Evolutionary conservation across 2,888 invertebrate genomes (phyloP), one percentile per base, ranked within the genome.

Genomic region (Sepioteuthis lessoniana): DNA sequence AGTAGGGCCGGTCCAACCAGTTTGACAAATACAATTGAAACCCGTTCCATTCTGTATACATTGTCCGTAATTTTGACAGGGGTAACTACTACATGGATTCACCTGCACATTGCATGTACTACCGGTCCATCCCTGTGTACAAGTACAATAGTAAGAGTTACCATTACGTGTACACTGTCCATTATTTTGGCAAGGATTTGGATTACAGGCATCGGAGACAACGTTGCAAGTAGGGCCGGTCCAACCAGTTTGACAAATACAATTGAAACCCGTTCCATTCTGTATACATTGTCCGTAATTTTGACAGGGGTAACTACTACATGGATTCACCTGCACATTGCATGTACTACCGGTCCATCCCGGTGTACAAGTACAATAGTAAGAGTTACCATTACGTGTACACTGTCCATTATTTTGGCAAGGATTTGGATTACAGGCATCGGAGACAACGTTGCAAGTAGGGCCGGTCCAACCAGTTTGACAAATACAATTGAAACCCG

Each of bases 81-180:
- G 91, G 38, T 31, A 37, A 8, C 38, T 4, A 13, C 0, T 13
- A 21, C 91, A 91, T 28, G 38, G 1, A 10, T 91, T 31, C 4
- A 21, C 3, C 37, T 0, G 0, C 1, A 0, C 25, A 0, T 0
- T 31, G 19, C 91, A 91, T 13, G 38, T 31, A 0, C 7, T 42
- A 42, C 42, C 42, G 3, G 42, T 42, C 42, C 42, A 42, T 42
- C 42, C 42, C 42, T 3, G 42, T 42, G 3, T 42, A 42, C 42
- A 42, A 7, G 42, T 7, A 42, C 42, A 42, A 7, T 5, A 42
- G 42, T 5, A 42, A 42, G 42, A 42, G 42, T 42, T 42, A 42
- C 42, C 42, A 42, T 42, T 5, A 42, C 7, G 42, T 42, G 7
- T 42, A 7, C 42, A 42, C 7, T 7, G 42, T 7, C 4, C 42